Evolutionary conservation across 2,888 invertebrate species (phyloP).

Genomic region (Drosophila mettleri): DNA sequence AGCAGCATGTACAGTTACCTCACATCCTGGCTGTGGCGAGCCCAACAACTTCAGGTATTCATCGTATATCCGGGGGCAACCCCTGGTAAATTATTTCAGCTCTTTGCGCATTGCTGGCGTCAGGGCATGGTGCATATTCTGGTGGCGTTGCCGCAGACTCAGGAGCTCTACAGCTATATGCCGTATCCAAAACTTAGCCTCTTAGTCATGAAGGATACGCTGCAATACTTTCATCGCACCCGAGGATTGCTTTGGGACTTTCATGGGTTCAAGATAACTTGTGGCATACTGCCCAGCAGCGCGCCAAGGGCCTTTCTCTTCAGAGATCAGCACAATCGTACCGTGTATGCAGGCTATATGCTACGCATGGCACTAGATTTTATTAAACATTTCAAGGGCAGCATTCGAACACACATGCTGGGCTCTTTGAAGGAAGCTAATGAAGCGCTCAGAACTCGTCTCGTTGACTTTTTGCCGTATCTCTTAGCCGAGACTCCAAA

Average conservation of each 20-base stretch:
- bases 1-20: conserved; percentile 35
- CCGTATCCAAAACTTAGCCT: conserved; percentile 58
- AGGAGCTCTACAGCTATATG: conserved; percentile 55
- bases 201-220: conserved; percentile 26
- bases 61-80: conserved; percentile 50
- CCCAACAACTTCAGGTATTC: conserved; percentile 58
- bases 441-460: conserved; percentile 36
- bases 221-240: conserved; percentile 40
- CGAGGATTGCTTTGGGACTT: conserved; percentile 49
- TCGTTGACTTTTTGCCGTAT: conserved; percentile 60
- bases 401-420: conserved; percentile 17
- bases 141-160: conserved; percentile 20
- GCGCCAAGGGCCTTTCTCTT: conserved; percentile 64
- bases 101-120: conserved; percentile 61
- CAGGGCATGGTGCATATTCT: conserved; percentile 67
- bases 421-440: conserved; percentile 28
- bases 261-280: conserved; percentile 48
- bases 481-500: conserved; percentile 45
- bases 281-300: conserved; percentile 45
- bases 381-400: conserved; percentile 66
- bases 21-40: conserved; percentile 59
- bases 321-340: conserved; percentile 39
- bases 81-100: background rate
- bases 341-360: conserved; percentile 66
- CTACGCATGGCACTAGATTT: conserved; percentile 56